phyloP scores from a whole-genome alignment of 2,113 vertebrate species.

The Psephotus haematonotus region DNA sequence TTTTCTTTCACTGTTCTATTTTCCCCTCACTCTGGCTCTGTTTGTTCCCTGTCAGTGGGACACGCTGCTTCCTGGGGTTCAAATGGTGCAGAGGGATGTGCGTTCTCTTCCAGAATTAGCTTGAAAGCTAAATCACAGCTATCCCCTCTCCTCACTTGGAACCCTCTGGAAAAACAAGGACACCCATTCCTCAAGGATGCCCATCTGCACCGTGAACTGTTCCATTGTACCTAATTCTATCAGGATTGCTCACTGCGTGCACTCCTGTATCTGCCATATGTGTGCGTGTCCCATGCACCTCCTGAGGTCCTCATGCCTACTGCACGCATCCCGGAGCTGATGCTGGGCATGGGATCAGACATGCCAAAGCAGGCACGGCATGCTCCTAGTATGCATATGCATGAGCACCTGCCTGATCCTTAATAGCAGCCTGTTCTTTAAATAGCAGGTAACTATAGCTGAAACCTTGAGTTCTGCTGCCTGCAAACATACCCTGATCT shows the following conservation, averaged over 20 bases:
- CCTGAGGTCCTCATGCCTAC: rapidly evolving
- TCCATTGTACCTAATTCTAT: rapidly evolving
- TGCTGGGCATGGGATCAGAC: background rate
- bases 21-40: background rate
- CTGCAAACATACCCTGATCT: background rate
- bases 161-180: background rate
- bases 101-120: background rate
- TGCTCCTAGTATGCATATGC: background rate
- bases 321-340: rapidly evolving
- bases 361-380: background rate
- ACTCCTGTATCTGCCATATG: rapidly evolving
- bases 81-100: background rate
- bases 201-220: background rate
- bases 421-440: background rate
- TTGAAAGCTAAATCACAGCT: background rate
- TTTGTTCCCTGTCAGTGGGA: background rate
- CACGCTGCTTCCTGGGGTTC: background rate
- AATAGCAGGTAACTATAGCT: background rate
- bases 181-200: background rate
- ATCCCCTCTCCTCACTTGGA: background rate
- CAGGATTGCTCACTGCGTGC: background rate
- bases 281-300: background rate
- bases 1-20: background rate
- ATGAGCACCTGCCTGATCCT: background rate
- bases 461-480: background rate